A percentile compares a stretch with the other conserved stretches of the same genome.
Conservation (phyloP, 1,140 invertebrate genomes). For the Drosophila nebulosa region DNA sequence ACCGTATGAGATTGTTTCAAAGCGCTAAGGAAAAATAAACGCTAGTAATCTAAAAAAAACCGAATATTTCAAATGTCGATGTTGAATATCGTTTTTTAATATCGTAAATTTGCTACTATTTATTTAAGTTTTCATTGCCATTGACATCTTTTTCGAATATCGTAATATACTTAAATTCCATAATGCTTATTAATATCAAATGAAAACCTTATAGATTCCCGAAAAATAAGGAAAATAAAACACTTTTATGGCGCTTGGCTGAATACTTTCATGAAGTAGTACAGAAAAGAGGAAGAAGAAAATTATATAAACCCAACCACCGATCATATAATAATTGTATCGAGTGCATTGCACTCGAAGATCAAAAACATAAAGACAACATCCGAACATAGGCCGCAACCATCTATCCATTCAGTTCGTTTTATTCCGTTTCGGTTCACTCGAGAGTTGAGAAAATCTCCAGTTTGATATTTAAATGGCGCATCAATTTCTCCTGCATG, state of each 20-base stretch:
- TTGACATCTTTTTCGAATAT: too few species aligned
- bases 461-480: constrained; percentile 71
- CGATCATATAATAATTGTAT: not conserved
- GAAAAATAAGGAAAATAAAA: not conserved
- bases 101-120: too few species aligned
- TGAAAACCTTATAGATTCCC: too few species aligned
- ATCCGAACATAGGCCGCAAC: too few species aligned
- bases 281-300: not conserved
- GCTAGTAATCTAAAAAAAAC: too few species aligned
- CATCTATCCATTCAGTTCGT: constrained; percentile 12
- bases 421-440: not conserved
- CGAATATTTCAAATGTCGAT: too few species aligned
- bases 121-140: too few species aligned
- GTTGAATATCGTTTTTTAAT: too few species aligned
- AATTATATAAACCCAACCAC: not conserved
- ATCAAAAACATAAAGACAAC: not conserved
- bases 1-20: too few species aligned
- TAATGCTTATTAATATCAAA: too few species aligned
- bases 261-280: not conserved
- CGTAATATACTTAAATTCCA: too few species aligned
- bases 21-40: too few species aligned
- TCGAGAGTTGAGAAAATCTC: constrained; percentile 60
- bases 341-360: constrained; percentile 36
- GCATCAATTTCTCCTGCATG: constrained; percentile 56
- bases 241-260: not conserved